Base-by-base conservation (phyloP, 1,140 invertebrate genomes). In the Pollicipes pollicipes region DNA sequence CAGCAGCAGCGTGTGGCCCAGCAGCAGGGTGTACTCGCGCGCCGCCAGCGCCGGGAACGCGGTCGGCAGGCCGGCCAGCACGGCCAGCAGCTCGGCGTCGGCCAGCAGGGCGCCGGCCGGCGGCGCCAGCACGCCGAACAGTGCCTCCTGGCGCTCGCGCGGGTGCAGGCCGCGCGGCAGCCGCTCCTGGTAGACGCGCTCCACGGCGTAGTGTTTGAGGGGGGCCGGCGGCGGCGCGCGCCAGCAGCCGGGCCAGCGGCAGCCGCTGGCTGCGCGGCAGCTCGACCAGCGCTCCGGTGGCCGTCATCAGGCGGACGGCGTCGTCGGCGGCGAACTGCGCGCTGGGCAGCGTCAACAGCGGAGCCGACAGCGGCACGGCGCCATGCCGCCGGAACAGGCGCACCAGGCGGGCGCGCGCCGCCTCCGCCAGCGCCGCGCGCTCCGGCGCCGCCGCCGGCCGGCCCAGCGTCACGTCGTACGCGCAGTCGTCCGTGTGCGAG, bases 151-250 rank as follows among this genome's bases (percentile, higher is more conserved):
- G 6, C 64, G 64, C 64, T 66, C 27, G 64, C 64, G 64, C 64
- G 64, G 64, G 28, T 66, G 64, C 64, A 10, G 28, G 3, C 27
- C 64, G 27, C 64, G 27, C 27, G 64, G 64, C 64, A 27, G 64
- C 75, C 88, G 87, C 79, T 94, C 90, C 72, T 91, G 83, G 76
- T 87, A 97, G 2, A 96, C 92, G 72, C 87, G 84, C 75, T 91
- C 90, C 24, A 97, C 86, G 2, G 87, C 84, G 77, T 90, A 97
- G 75, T 93, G 83, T 75, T 91, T 88, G 72, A 95, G 81, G 70
- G 85, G n/a, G 83, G 68, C 84, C 86, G 1, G 93, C 86, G n/a
- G 87, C 86, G 76, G 88, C 88, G 80, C 89, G 87, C 0, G 88
- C 90, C n/a, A 91, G 81, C 77, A 89, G 90, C 69, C 90, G 82